Conservation (phyloP, 2,113 vertebrate genomes). For the Lutjanus erythropterus region DNA sequence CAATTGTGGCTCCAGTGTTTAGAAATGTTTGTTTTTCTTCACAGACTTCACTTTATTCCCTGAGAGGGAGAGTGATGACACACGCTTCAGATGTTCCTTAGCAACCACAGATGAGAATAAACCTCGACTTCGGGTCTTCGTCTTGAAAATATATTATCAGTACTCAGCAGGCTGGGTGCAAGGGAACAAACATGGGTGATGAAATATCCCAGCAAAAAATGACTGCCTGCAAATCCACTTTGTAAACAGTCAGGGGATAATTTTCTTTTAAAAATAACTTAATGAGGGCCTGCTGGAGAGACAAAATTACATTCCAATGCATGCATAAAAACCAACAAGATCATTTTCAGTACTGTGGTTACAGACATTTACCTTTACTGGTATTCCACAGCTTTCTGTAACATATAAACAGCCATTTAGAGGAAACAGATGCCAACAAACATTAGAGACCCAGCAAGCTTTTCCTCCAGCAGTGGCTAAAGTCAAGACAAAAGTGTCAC, state of each 20-base stretch:
- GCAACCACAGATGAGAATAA: constrained; percentile 76
- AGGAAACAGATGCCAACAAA: constrained; percentile 8
- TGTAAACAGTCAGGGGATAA: not conserved
- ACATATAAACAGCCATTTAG: not conserved
- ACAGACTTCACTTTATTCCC: constrained; percentile 36
- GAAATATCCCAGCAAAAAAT: not conserved
- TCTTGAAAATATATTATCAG: constrained; percentile 31
- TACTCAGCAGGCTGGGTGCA: constrained; percentile 14
- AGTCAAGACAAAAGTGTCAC: too few relatives aligned
- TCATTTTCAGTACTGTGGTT: not conserved
- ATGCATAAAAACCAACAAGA: not conserved
- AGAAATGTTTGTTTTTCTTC: constrained; percentile 35
- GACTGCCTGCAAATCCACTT: constrained; percentile 20
- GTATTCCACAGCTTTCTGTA: not conserved
- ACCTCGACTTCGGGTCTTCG: constrained; percentile 42
- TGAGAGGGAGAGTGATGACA: constrained; percentile 42
- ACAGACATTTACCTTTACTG: not conserved
- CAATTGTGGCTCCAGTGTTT: not conserved
- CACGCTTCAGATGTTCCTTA: constrained; percentile 67
- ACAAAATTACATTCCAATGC: not conserved
- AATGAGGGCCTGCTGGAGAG: not conserved
- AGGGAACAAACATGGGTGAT: constrained; percentile 13
- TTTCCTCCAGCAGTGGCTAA: too few relatives aligned
- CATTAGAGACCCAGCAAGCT: too few relatives aligned
- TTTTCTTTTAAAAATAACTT: not conserved